Percentiles rank a stretch among this genome's conserved stretches.
phyloP scores from a whole-genome alignment of 2,113 vertebrate species.

The Catagonus wagneri region DNA sequence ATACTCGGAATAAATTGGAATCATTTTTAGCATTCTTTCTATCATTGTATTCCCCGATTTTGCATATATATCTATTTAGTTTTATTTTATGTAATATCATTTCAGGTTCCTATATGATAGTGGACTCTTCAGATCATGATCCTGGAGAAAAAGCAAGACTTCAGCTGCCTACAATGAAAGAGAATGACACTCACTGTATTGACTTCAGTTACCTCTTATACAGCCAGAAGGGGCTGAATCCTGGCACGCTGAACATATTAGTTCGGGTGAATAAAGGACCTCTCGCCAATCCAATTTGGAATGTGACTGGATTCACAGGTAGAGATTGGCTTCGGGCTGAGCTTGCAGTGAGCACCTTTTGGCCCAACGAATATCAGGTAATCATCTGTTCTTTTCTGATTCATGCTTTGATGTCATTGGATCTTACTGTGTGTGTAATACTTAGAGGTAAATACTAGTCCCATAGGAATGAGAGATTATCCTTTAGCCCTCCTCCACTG shows the following conservation, averaged over 20 bases:
- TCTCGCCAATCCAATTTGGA: slow-evolving; percentile 98
- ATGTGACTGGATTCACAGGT: slow-evolving; percentile 95
- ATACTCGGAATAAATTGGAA: not conserved
- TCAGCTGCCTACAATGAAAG: slow-evolving; percentile 98
- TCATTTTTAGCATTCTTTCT: not conserved
- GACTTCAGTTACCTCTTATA: slow-evolving; percentile 98
- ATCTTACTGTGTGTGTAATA: not conserved
- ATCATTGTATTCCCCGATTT: not conserved
- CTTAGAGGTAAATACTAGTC: not conserved
- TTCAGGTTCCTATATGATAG: slow-evolving; percentile 98
- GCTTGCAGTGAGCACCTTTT: slow-evolving; percentile 98
- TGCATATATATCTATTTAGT: not conserved
- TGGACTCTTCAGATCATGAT: slow-evolving; percentile 95
- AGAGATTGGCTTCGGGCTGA: slow-evolving; percentile 93
- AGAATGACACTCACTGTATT: slow-evolving; percentile 99
- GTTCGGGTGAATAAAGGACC: slow-evolving; percentile 98
- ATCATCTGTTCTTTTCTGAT: slow-evolving; percentile 49
- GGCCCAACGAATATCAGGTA: slow-evolving; percentile 99
- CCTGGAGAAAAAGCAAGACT: slow-evolving; percentile 95
- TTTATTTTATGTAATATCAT: not conserved
- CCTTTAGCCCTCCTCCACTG: fast-evolving
- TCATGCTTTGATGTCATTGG: not conserved
- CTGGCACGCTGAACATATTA: slow-evolving; percentile 95
- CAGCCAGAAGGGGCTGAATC: slow-evolving; percentile 92
- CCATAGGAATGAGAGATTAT: not conserved